A percentile compares a stretch with the other conserved stretches of the same genome.
These are phyloP conservation scores for Ommatoiulus sabulosus DNA, from an alignment of 2,888 invertebrate genomes.

Conservation along the genomic window DNA sequence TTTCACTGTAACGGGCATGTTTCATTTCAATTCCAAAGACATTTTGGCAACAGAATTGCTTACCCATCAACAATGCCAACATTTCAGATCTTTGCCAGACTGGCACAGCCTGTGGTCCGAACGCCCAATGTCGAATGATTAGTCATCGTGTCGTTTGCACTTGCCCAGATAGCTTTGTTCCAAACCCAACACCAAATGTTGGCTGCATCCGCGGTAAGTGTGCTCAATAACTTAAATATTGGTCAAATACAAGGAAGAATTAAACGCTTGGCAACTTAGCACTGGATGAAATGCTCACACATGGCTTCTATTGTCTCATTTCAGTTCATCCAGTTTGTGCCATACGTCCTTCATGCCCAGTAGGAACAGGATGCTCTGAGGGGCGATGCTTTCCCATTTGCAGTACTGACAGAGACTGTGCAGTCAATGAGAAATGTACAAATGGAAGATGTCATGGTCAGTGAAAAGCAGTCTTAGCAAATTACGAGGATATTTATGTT, in stretches of 20 bases:
- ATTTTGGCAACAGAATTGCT: not conserved
- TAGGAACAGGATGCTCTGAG: constrained; percentile 81
- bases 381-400: constrained; percentile 86
- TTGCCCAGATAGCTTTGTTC: constrained; percentile 87
- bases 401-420: constrained; percentile 82
- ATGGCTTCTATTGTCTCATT: not conserved
- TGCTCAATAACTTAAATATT: not conserved
- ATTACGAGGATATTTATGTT: not conserved
- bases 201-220: constrained; percentile 79
- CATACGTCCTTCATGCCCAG: constrained; percentile 68
- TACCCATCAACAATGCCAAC: constrained; percentile 55
- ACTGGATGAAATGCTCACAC: not conserved
- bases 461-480: constrained; percentile 68
- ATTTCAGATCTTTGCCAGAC: constrained; percentile 80
- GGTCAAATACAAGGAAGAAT: too few species aligned
- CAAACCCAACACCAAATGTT: constrained; percentile 87
- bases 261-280: too few species aligned
- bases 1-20: not conserved
- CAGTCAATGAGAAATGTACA: constrained; percentile 89
- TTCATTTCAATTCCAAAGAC: not conserved
- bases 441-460: constrained; percentile 82
- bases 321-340: constrained; percentile 59
- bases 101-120: constrained; percentile 80
- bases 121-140: constrained; percentile 83
- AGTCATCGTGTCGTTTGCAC: constrained; percentile 82